A percentile compares a stretch with the other conserved stretches of the same genome.
Evolutionary conservation across 2,888 invertebrate genomes (phyloP).

Genomic region (Mamestra brassicae): DNA sequence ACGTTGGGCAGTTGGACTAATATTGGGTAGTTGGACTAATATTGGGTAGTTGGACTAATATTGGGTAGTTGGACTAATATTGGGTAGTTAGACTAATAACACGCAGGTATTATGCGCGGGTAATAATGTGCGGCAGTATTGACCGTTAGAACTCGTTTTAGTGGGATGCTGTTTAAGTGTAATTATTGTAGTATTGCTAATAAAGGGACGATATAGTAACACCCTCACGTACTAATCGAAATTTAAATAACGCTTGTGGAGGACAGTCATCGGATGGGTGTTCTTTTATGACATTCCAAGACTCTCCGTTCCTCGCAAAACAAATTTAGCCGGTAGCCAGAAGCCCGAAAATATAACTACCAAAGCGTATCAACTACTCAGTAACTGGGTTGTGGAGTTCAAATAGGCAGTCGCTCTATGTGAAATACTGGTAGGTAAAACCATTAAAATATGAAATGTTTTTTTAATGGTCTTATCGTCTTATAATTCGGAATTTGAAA

Average conservation of each 20-base stretch:
- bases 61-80: background rate
- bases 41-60: constrained; percentile 2
- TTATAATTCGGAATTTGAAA: background rate
- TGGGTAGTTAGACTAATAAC: constrained; percentile 21
- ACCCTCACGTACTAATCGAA: too few species aligned
- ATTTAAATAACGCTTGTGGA: background rate
- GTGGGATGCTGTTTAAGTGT: background rate
- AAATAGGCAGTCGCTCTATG: too few species aligned
- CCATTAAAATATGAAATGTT: too few species aligned
- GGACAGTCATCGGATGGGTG: background rate
- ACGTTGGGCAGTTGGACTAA: constrained; percentile 12
- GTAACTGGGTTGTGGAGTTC: too few species aligned
- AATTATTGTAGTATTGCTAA: background rate
- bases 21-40: constrained; percentile 17
- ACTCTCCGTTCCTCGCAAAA: background rate
- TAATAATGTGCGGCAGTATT: constrained; percentile 25
- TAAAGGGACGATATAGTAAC: background rate
- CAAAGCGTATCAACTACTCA: background rate
- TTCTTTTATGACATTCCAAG: background rate
- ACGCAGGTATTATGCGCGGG: constrained; percentile 16
- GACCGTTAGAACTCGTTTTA: constrained; percentile 19
- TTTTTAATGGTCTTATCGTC: background rate
- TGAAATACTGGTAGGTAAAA: too few species aligned
- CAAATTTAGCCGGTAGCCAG: background rate
- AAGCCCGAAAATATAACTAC: too few species aligned